Evolutionary conservation across 2,888 invertebrate genomes (phyloP).

Genomic region (Volucella inanis): DNA sequence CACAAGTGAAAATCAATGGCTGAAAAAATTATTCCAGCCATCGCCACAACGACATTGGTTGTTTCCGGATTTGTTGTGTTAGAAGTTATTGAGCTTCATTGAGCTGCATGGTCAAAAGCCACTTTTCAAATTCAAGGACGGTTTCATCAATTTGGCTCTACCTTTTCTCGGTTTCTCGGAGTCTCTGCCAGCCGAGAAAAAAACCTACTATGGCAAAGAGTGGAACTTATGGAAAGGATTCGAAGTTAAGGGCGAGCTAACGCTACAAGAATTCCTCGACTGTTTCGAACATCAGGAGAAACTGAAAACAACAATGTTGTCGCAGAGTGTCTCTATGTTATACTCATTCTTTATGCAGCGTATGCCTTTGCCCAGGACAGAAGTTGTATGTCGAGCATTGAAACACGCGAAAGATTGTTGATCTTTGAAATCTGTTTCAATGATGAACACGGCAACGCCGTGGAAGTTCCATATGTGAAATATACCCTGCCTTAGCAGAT

Average conservation of each 20-base stretch:
- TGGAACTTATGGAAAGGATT: constrained; percentile 99
- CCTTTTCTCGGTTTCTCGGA: constrained; percentile 99
- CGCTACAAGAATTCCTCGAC: constrained; percentile 95
- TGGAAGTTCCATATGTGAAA: constrained; percentile 99
- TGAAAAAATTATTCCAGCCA: constrained; percentile 99
- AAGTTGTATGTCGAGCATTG: constrained; percentile 93
- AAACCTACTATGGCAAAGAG: constrained; percentile 94
- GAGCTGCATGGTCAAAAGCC: constrained; percentile 86
- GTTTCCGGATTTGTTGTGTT: constrained; percentile 97
- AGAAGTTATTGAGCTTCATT: constrained; percentile 94
- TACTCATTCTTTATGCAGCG: constrained; percentile 99
- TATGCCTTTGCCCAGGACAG: constrained; percentile 91
- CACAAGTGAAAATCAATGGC: constrained; percentile 95
- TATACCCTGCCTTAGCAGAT: constrained; percentile 87
- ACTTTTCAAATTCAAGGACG: constrained; percentile 94
- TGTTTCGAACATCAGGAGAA: constrained; percentile 95
- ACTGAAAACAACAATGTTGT: constrained; percentile 98
- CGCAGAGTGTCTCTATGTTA: constrained; percentile 98
- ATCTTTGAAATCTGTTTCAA: constrained; percentile 99
- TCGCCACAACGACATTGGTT: constrained; percentile 99
- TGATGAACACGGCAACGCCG: constrained; percentile 96
- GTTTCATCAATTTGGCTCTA: constrained; percentile 97
- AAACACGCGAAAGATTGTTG: constrained; percentile 94
- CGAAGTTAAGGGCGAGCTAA: constrained; percentile 93
- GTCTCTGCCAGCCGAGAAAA: constrained; percentile 92